Evolutionary conservation across 2,113 vertebrate species (phyloP).

Genomic region (Bucco capensis): DNA sequence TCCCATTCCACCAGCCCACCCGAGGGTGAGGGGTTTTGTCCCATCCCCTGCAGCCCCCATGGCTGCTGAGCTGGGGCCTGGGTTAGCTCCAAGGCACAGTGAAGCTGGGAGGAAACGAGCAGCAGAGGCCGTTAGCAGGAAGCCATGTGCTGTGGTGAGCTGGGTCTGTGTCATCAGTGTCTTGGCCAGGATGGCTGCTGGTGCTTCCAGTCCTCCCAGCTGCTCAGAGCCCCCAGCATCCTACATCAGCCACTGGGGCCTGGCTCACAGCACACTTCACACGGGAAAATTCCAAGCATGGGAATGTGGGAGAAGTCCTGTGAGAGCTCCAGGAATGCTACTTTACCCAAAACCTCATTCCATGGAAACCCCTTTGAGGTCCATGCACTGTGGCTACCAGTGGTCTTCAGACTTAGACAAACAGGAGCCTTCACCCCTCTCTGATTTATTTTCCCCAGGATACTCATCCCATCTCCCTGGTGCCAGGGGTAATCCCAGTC

Average conservation of each 20-base stretch:
- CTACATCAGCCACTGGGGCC: rapidly evolving
- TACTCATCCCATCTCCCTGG: background rate
- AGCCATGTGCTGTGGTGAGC: rapidly evolving
- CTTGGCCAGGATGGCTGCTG: rapidly evolving
- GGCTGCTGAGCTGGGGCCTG: rapidly evolving
- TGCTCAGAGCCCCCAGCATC: background rate
- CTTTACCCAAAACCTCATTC: background rate
- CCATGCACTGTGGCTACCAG: rapidly evolving
- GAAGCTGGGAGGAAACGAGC: background rate
- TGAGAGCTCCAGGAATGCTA: background rate
- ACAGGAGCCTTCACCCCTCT: background rate
- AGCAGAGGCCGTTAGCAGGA: background rate
- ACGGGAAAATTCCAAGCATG: background rate
- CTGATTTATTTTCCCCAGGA: background rate
- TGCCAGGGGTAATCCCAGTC: background rate
- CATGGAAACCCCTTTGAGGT: background rate
- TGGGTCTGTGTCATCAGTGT: rapidly evolving
- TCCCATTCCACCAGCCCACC: background rate
- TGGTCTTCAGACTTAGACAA: rapidly evolving
- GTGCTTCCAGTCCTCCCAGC: rapidly evolving
- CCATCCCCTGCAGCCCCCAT: rapidly evolving
- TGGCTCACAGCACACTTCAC: rapidly evolving
- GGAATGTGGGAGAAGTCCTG: background rate
- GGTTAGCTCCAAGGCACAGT: rapidly evolving
- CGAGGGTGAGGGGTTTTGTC: rapidly evolving